phyloP scores from a whole-genome alignment of 2,113 vertebrate species.

The Cynocephalus volans region DNA sequence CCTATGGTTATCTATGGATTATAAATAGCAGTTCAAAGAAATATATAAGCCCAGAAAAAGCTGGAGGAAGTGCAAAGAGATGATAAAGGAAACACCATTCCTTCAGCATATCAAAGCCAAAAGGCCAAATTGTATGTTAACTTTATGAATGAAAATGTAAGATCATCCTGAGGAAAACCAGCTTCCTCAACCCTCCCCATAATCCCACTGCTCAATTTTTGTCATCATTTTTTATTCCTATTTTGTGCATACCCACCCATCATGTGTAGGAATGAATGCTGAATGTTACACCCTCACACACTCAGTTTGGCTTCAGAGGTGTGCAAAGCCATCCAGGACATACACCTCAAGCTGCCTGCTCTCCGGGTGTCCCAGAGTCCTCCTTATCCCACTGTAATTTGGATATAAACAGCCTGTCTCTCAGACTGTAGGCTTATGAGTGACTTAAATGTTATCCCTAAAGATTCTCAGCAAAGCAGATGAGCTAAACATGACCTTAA shows the following conservation, averaged over 20 bases:
- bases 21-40: neutral
- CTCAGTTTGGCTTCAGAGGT: neutral
- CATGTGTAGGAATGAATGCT: neutral
- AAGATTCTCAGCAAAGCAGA: slow-evolving; percentile 76
- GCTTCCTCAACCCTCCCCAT: neutral
- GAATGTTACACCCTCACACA: neutral
- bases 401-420: slow-evolving; percentile 63
- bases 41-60: neutral
- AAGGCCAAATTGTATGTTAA: neutral
- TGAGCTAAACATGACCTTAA: slow-evolving; percentile 80
- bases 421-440: slow-evolving; percentile 67
- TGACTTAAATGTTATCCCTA: slow-evolving; percentile 73
- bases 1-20: neutral
- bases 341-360: neutral
- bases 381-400: neutral
- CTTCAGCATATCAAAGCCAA: neutral
- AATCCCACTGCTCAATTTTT: neutral
- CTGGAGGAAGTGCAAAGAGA: neutral
- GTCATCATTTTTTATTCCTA: neutral
- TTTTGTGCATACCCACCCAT: neutral
- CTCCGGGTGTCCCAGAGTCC: neutral
- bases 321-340: neutral
- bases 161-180: neutral
- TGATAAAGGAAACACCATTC: neutral
- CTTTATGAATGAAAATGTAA: slow-evolving; percentile 36